Conservation (phyloP, 2,888 invertebrate species). For the Ochropacha duplaris region DNA sequence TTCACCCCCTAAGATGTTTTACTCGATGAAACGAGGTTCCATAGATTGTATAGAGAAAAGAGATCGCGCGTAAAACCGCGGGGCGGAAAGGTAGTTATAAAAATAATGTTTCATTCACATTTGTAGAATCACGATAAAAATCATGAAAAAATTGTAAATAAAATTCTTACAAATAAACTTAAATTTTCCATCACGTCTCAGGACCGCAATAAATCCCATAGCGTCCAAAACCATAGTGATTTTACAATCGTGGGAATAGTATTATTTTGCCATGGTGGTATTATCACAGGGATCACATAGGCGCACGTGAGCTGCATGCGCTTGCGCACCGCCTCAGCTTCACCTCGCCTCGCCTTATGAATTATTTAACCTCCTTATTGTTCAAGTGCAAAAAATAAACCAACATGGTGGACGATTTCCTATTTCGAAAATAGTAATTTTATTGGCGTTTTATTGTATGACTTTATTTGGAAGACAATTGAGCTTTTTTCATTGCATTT, state of each 20-base stretch:
- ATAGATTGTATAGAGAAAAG: too few species aligned
- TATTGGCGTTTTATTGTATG: constrained; percentile 67
- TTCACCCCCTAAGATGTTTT: too few species aligned
- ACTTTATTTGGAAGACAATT: constrained; percentile 72
- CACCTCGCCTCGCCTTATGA: constrained; percentile 63
- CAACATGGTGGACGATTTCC: constrained; percentile 58
- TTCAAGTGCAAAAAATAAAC: constrained; percentile 64
- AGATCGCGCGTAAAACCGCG: too few species aligned
- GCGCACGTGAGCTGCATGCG: constrained; percentile 71
- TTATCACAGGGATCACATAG: constrained; percentile 61
- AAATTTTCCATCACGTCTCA: background rate
- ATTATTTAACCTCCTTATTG: constrained; percentile 80
- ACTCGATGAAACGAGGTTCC: too few species aligned
- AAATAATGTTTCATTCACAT: too few species aligned
- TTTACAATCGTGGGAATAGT: constrained; percentile 76
- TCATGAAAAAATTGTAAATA: too few species aligned
- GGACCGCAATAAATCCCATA: constrained; percentile 19
- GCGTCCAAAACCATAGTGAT: constrained; percentile 64
- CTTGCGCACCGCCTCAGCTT: constrained; percentile 32
- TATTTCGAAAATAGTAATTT: constrained; percentile 75
- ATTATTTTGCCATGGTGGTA: constrained; percentile 63
- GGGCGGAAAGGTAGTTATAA: too few species aligned
- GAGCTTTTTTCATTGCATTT: constrained; percentile 33
- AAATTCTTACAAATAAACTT: too few species aligned
- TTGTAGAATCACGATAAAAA: background rate